Percentiles rank a stretch among this genome's conserved stretches.
Evolutionary conservation across 2,797 vertebrate species (phyloP).

Genomic region (Rhinophrynus dorsalis): DNA sequence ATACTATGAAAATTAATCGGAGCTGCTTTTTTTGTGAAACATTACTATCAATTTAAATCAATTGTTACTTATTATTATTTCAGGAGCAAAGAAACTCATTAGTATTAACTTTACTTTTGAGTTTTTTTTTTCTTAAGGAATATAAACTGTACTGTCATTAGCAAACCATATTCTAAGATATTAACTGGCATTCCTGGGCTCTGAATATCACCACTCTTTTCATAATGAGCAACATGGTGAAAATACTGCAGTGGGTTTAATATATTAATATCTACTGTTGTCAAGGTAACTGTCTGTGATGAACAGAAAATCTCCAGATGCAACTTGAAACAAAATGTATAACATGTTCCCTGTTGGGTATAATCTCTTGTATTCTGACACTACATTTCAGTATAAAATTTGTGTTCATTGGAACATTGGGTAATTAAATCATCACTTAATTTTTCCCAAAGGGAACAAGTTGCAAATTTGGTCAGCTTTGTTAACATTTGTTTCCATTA

Average conservation of each 20-base stretch:
- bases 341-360: slow-evolving; percentile 6
- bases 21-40: too few species aligned
- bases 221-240: neutral
- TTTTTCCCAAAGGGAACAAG: neutral
- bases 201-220: slow-evolving; percentile 42
- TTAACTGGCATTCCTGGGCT: too few species aligned
- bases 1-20: too few species aligned
- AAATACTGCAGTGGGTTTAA: slow-evolving; percentile 46
- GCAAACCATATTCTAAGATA: slow-evolving; percentile 35
- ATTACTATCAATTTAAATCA: too few species aligned
- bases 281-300: slow-evolving; percentile 61
- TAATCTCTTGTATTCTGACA: neutral
- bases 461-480: too few species aligned
- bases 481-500: neutral
- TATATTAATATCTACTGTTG: slow-evolving; percentile 57
- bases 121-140: slow-evolving; percentile 13
- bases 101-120: too few species aligned
- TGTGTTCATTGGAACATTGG: neutral
- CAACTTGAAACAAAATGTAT: slow-evolving; percentile 26
- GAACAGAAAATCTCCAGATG: slow-evolving; percentile 48
- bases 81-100: too few species aligned
- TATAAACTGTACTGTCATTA: slow-evolving; percentile 50
- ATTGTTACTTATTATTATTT: too few species aligned
- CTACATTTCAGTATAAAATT: neutral
- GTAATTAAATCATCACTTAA: neutral